phyloP scores from a whole-genome alignment of 2,797 vertebrate genomes.

The Erethizon dorsatum region DNA sequence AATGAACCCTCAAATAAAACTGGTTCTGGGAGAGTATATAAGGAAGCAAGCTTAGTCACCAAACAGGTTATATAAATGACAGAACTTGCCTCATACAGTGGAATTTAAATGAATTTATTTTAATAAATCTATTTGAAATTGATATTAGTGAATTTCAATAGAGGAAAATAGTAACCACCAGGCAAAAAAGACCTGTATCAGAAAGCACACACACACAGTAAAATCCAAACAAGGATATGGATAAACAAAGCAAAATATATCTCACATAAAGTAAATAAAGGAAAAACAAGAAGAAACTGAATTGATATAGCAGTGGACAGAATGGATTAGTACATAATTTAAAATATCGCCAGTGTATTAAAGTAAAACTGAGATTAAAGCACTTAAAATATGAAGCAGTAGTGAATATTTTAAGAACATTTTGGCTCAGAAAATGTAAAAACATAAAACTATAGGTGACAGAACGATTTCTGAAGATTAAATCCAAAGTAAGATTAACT shows the following conservation, averaged over 20 bases:
- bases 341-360: conserved; percentile 1
- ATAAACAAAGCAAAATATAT: conserved; percentile 5
- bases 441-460: background rate
- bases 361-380: conserved; percentile 53
- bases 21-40: background rate
- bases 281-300: background rate
- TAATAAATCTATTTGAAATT: conserved; percentile 36
- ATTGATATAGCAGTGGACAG: background rate
- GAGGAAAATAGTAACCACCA: background rate
- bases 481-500: conserved; percentile 39
- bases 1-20: conserved; percentile 38
- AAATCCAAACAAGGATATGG: background rate
- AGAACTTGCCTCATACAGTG: background rate
- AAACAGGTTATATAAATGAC: background rate
- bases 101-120: conserved; percentile 48
- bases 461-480: conserved; percentile 51
- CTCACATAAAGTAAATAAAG: background rate
- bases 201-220: background rate
- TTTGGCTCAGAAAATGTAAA: conserved; percentile 36
- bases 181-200: background rate
- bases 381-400: background rate
- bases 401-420: conserved; percentile 15
- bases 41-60: background rate
- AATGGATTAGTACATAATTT: background rate
- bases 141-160: conserved; percentile 14